A percentile compares a stretch with the other conserved stretches of the same genome.
Evolutionary conservation across 2,797 vertebrate species (phyloP).

Genomic region (Microctenopoma stevenorrisi): DNA sequence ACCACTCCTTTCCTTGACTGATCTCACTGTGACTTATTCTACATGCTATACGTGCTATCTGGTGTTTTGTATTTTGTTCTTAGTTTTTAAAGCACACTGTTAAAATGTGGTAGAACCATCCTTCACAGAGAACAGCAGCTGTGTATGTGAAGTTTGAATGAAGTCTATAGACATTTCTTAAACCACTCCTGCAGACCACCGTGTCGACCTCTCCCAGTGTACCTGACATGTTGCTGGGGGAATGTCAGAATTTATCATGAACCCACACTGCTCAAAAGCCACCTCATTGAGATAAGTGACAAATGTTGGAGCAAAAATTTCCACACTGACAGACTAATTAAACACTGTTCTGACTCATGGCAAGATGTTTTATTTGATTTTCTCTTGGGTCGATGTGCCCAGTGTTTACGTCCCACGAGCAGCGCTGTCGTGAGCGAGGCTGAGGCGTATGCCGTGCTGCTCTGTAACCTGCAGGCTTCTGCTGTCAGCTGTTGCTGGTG

Average conservation of each 20-base stretch:
- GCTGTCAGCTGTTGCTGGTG: conserved; percentile 41
- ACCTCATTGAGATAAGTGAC: conserved; percentile 29
- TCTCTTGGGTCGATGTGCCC: conserved; percentile 10
- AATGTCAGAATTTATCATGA: conserved; percentile 1
- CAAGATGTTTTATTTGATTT: conserved; percentile 16
- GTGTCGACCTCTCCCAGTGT: conserved; percentile 5
- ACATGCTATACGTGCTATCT: neutral
- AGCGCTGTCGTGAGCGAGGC: neutral
- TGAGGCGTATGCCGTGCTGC: conserved; percentile 13
- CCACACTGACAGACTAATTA: conserved; percentile 33
- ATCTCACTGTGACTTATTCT: neutral
- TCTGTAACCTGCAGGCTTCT: conserved; percentile 35
- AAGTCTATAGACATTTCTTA: neutral
- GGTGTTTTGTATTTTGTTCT: neutral
- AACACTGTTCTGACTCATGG: conserved; percentile 8
- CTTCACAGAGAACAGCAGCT: neutral
- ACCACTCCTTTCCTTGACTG: conserved; percentile 1
- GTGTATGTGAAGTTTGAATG: neutral
- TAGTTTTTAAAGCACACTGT: neutral
- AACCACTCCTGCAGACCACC: neutral
- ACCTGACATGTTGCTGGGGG: neutral
- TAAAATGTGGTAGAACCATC: neutral
- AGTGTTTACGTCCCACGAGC: conserved; percentile 11
- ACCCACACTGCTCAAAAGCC: neutral
- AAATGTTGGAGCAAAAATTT: conserved; percentile 8